These are phyloP conservation scores for Coluber constrictor DNA, from an alignment of 2,797 vertebrate species.

Conservation along the genomic window DNA sequence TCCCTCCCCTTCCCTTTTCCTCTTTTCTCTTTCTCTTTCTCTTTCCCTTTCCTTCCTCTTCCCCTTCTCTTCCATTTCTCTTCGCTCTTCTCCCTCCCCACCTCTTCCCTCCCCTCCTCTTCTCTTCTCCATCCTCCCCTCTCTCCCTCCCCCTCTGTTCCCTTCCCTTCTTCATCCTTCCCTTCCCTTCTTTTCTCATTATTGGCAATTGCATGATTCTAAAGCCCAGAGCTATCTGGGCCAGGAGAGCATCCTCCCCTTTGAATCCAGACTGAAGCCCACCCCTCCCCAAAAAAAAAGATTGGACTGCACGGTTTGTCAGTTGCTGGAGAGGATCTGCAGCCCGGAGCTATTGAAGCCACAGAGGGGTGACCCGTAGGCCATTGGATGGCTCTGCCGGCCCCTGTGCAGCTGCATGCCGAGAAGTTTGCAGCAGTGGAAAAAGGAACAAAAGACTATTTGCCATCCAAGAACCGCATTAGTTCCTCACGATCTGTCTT, in stretches of 20 bases:
- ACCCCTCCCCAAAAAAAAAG: background rate
- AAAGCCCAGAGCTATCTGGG: constrained; percentile 15
- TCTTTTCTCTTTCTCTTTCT: too few relatives aligned
- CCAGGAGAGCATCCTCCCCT: constrained; percentile 62
- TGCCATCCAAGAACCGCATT: background rate
- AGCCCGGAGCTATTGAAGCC: constrained; percentile 17
- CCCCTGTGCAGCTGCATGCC: background rate
- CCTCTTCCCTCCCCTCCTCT: too few relatives aligned
- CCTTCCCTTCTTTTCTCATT: too few relatives aligned
- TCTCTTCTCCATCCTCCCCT: too few relatives aligned
- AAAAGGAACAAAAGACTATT: background rate
- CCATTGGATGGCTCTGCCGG: fast-evolving
- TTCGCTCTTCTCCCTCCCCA: too few relatives aligned
- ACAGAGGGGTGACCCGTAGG: background rate
- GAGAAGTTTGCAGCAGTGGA: background rate
- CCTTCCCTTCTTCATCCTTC: too few relatives aligned
- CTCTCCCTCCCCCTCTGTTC: too few relatives aligned
- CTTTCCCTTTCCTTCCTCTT: too few relatives aligned
- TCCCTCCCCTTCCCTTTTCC: too few relatives aligned
- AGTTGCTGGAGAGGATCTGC: constrained; percentile 11
- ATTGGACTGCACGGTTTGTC: constrained; percentile 22
- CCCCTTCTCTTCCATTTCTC: too few relatives aligned
- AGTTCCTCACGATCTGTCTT: background rate
- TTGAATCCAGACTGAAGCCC: constrained; percentile 61
- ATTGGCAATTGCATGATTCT: too few relatives aligned